Base-by-base conservation (phyloP, 2,797 vertebrate species). In the Coluber constrictor region DNA sequence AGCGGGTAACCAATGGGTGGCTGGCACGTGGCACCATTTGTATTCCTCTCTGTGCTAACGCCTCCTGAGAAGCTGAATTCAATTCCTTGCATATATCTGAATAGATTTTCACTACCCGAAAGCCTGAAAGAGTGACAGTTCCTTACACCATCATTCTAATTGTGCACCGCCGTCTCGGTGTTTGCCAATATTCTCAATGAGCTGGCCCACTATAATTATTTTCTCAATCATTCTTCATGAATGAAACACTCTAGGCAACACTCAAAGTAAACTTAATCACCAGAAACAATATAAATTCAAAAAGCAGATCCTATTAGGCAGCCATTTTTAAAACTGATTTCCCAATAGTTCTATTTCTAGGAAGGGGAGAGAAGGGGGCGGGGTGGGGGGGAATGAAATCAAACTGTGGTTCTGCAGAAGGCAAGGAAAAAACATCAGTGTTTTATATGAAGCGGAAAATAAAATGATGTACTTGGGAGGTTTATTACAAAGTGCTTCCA, bases 261-360 rank as follows among this genome's bases (percentile, higher is more conserved):
- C 90, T 97, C 96, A 97, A 97, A 96, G 89, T 96, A 95, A 9
- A 25, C 95, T 97, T 97, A 97, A 97, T 97, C 96, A 96, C 93
- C 95, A 94, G 96, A 97, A 97, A 97, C 93, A 97, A 91, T 91
- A 96, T 94, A 95, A 95, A 93, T 95, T 97, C 96, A 96, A 97
- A 96, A 96, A 47, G 70, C 94, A 90, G 91, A 96, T 95, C 95
- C 83, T 96, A 96, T 97, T 97, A 97, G 95, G 93, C 92, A 92
- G 55, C 74, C 94, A 95, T 96, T 94, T 96, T 94, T 93, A 92
- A 94, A 95, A 95, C 94, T 97, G 90, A 95, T 96, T 97, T 97
- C 57, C 94, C 94, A 95, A 89, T 96, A 96, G 94, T 96, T 97
- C 94, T 86, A 94, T 96, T 97, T 96, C 91, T 92, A 91, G 91